Conservation (phyloP, 2,797 vertebrate genomes). For the Tangara arthus region DNA sequence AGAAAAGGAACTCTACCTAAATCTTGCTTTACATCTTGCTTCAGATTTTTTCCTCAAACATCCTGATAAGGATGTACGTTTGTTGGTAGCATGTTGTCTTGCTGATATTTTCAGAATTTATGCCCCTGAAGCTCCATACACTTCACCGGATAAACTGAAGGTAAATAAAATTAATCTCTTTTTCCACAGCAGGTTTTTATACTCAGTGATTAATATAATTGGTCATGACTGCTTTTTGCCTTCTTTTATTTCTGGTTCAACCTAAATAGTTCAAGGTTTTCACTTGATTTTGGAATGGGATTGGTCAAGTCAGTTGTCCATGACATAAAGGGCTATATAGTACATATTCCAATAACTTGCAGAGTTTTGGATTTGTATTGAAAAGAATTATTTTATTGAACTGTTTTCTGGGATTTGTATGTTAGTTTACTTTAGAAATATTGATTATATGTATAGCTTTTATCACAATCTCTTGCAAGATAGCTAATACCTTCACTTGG, state of each 20-base stretch:
- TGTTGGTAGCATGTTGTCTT: conserved; percentile 95
- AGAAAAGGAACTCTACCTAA: conserved; percentile 96
- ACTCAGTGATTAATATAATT: not conserved
- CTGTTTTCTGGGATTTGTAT: not conserved
- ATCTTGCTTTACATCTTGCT: conserved; percentile 94
- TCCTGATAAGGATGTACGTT: conserved; percentile 96
- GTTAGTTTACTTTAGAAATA: not conserved
- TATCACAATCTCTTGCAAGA: not conserved
- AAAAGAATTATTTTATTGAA: not conserved
- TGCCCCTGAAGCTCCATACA: conserved; percentile 96
- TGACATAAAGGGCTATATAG: not conserved
- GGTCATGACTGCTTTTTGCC: not conserved
- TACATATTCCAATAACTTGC: not conserved
- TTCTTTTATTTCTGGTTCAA: not conserved
- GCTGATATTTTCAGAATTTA: conserved; percentile 99
- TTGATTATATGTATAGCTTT: not conserved
- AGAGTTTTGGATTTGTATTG: not conserved
- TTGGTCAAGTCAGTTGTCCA: not conserved
- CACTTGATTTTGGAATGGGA: not conserved
- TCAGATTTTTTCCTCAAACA: conserved; percentile 99
- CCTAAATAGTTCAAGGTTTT: not conserved
- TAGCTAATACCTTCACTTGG: not conserved
- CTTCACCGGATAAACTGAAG: conserved; percentile 97
- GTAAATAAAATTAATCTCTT: conserved; percentile 61
- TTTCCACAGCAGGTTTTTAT: not conserved